Conservation (phyloP, 2,888 invertebrate genomes). For the Lasioglossum oenotherae region DNA sequence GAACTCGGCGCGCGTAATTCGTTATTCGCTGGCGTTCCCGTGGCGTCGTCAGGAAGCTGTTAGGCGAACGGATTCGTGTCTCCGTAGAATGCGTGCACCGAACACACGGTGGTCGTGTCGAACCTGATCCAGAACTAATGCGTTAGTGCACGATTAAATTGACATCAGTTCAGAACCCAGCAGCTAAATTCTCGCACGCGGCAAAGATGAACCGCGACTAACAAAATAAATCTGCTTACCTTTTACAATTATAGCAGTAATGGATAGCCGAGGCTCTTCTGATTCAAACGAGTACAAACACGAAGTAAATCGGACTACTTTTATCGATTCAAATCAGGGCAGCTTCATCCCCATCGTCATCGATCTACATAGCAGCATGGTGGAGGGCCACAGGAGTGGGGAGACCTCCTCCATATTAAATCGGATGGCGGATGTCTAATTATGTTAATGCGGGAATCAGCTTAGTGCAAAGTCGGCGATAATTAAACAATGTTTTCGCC, state of each 20-base stretch:
- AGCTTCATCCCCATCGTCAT: neutral
- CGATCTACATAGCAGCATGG: no score
- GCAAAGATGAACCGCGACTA: neutral
- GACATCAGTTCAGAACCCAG: neutral
- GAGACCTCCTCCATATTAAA: neutral
- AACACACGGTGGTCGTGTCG: neutral
- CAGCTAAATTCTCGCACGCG: neutral
- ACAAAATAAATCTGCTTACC: neutral
- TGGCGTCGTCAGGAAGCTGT: conserved; percentile 13
- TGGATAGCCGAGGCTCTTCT: neutral
- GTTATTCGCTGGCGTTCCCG: conserved; percentile 17
- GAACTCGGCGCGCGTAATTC: conserved; percentile 3
- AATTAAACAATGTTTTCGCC: neutral
- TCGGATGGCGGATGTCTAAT: neutral
- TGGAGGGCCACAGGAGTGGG: no score
- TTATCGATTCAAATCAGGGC: neutral
- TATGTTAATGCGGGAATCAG: neutral
- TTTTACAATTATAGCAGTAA: neutral
- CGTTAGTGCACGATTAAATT: neutral
- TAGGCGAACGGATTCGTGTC: conserved; percentile 15
- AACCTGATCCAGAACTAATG: neutral
- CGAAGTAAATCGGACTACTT: neutral
- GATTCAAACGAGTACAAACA: neutral
- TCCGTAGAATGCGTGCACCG: neutral
- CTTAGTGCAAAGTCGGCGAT: neutral